These are phyloP conservation scores for Okamejei kenojei DNA, from an alignment of 2,797 vertebrate species.

Conservation along the genomic window DNA sequence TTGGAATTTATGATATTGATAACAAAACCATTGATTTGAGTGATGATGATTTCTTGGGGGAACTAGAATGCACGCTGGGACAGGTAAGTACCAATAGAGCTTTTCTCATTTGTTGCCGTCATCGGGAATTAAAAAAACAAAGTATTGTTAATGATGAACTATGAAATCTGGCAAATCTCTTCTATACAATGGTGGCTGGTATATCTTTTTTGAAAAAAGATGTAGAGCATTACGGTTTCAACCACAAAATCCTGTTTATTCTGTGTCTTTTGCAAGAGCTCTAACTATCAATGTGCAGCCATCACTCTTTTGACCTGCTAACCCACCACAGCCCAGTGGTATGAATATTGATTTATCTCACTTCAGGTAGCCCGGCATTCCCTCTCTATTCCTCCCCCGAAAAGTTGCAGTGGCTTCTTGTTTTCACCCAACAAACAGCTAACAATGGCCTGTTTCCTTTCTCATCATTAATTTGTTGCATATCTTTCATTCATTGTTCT, in stretches of 20 bases:
- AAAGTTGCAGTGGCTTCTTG: too few species aligned
- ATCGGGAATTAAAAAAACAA: too few species aligned
- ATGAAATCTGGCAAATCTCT: neutral
- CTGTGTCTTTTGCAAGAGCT: neutral
- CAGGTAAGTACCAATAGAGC: slow-evolving; percentile 54
- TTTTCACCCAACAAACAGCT: too few species aligned
- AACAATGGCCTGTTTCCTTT: too few species aligned
- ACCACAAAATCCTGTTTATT: neutral
- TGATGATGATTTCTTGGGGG: slow-evolving; percentile 88
- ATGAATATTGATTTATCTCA: too few species aligned
- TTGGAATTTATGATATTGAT: slow-evolving; percentile 85
- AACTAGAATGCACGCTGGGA: slow-evolving; percentile 76
- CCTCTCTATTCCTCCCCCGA: too few species aligned
- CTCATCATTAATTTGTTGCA: too few species aligned
- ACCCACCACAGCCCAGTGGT: neutral
- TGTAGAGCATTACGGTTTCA: neutral
- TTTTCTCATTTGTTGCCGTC: neutral
- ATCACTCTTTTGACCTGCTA: neutral
- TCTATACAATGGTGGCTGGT: neutral
- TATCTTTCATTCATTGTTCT: too few species aligned
- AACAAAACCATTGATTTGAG: slow-evolving; percentile 72
- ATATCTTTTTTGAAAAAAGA: neutral
- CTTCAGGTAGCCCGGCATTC: too few species aligned
- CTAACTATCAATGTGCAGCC: too few species aligned
- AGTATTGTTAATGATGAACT: neutral